Percentiles rank a stretch among this genome's conserved stretches.
phyloP scores from a whole-genome alignment of 2,888 invertebrate species.

The Brenthis daphne region DNA sequence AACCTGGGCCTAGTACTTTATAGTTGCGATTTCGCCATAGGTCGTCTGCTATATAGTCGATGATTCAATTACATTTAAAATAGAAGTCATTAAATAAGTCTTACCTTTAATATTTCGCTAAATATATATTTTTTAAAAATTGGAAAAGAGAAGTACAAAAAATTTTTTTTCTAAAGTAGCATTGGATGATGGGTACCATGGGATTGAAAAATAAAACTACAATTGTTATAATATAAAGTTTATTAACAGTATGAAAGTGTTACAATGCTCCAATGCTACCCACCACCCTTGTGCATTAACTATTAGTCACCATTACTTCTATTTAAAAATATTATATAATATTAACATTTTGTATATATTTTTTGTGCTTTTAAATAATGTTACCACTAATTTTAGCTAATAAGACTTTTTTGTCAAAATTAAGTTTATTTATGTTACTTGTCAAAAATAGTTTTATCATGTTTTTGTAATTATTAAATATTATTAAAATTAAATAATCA shows the following conservation, averaged over 20 bases:
- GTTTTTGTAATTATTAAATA: too few species aligned
- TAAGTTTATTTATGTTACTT: too few species aligned
- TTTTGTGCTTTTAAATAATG: constrained; percentile 2
- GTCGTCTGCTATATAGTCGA: too few species aligned
- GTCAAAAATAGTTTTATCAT: too few species aligned
- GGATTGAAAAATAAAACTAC: constrained; percentile 64
- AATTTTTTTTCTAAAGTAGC: constrained; percentile 10
- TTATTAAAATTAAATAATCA: background rate
- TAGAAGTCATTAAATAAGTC: too few species aligned
- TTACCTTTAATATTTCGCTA: too few species aligned
- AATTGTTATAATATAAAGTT: constrained; percentile 45
- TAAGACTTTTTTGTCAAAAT: too few species aligned
- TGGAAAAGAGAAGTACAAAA: constrained; percentile 27
- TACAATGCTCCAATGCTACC: constrained; percentile 59
- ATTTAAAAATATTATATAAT: constrained; percentile 37
- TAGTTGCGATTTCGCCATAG: too few species aligned
- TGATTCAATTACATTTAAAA: too few species aligned
- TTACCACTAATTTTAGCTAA: too few species aligned
- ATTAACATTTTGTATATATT: constrained; percentile 12
- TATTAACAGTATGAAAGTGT: constrained; percentile 55
- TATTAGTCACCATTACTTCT: constrained; percentile 30
- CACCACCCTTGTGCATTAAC: constrained; percentile 60
- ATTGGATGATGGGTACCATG: constrained; percentile 68
- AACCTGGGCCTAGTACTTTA: too few species aligned
- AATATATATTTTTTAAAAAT: too few species aligned